Percentiles rank a stretch among this genome's conserved stretches.
phyloP scores from a whole-genome alignment of 2,888 invertebrate genomes.

The Microplitis deprimator region DNA sequence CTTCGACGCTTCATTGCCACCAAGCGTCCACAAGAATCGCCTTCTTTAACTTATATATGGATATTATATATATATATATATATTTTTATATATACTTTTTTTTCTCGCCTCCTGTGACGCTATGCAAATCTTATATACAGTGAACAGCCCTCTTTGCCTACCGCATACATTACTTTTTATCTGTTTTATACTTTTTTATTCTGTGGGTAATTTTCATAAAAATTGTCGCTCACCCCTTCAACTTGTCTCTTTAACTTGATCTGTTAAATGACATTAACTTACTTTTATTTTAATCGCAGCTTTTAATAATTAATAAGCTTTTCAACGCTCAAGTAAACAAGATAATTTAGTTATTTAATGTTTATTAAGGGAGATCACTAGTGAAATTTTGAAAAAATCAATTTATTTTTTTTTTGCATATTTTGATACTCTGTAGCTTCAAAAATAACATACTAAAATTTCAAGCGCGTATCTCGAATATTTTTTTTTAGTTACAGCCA shows the following conservation, averaged over 20 bases:
- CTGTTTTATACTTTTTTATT: conserved; percentile 63
- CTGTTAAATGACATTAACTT: conserved; percentile 7
- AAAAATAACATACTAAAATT: no score
- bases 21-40: conserved; percentile 17
- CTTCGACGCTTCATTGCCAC: conserved; percentile 41
- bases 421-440: no score
- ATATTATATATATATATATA: conserved; percentile 8
- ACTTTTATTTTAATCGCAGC: not conserved
- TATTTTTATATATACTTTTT: not conserved
- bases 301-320: not conserved
- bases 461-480: no score
- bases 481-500: no score
- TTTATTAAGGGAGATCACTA: not conserved
- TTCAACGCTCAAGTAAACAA: not conserved
- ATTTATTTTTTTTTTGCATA: no score
- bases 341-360: not conserved
- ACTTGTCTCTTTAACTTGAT: conserved; percentile 39
- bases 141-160: conserved; percentile 43
- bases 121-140: conserved; percentile 60
- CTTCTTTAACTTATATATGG: not conserved
- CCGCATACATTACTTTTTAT: conserved; percentile 69
- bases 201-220: conserved; percentile 67
- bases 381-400: no score
- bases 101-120: conserved; percentile 41
- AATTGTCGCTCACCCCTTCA: conserved; percentile 50